Base-by-base conservation (phyloP, 2,797 vertebrate species). In the Erpetoichthys calabaricus region DNA sequence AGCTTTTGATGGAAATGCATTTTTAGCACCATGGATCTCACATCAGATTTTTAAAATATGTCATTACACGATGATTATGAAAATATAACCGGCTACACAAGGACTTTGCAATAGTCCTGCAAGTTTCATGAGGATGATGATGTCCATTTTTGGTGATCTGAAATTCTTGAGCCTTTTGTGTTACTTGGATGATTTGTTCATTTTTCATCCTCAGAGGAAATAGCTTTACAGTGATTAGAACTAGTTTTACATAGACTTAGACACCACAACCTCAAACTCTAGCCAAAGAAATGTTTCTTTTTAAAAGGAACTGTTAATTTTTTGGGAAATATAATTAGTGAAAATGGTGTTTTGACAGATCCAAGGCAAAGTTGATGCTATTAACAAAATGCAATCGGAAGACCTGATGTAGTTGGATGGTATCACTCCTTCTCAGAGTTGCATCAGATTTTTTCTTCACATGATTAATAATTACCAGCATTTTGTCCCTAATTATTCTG, bases 41-140 rank as follows among this genome's bases (percentile, higher is more conserved):
- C 55, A 41, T 56, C 9, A 3, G 42, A 43, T 5, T 56, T 41
- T 56, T 43, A 56, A 6, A 56, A 56, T 25, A 56, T 56, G 6
- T 55, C 41, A 2, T 7, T 56, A 43, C 55, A 56, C 4, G 55
- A 43, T 9, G 42, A 42, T 10, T 42, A 45, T 9, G 25, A 51
- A 25, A 52, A n/a, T 49, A 56, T 5, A 64, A 61, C 47, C 3
- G 47, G 1, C 7, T 65, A 57, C 57, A 5, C 60, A 65, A 45
- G 61, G 61, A 3, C 41, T 63, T 5, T 55, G 45, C n/a, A 65
- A 67, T 25, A 65, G 59, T 6, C 59, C 65, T 9, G 61, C 56
- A 4, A 69, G 51, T n/a, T 70, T 65, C n/a, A 65, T 69, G 57
- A 42, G 59, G n/a, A 65, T 65, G 57, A 67, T 61, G 64, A 62